Evolutionary conservation across 2,888 invertebrate genomes (phyloP), one percentile per base, ranked within the genome.

Genomic region (Napeogenes inachia): DNA sequence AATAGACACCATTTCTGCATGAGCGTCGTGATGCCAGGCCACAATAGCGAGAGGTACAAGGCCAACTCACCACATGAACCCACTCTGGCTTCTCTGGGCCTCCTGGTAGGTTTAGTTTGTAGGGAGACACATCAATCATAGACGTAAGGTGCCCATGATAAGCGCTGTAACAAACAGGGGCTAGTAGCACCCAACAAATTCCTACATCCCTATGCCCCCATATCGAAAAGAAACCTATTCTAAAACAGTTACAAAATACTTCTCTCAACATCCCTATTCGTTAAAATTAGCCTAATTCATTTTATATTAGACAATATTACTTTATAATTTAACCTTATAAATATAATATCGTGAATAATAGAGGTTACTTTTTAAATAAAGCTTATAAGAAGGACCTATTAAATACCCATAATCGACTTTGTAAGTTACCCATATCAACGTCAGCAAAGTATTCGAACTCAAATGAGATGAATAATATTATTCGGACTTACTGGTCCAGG

Each of bases 101-200:
- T 75, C 96, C 96, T 62, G 96, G 95, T 76, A 95, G 94, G 86
- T 97, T 96, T 89, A 98, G 97, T 92, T 99, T 99, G 93, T 99
- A 99, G 61, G 99, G 99, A 71, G 99, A 99, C 80, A 99, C 95
- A 91, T 98, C 97, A 91, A 99, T 98, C 87, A 97, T 94, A 67
- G 98, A 96, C 64, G 96, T 96, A 84, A 99, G 94, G 86, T 99
- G 99, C 69, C 99, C 99, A 89, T 99, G 99, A 93, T 99, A 99
- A 63, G 99, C 99, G 92, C 99, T 99, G 93, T 76, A 93, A 92
- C 91, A 92, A 92, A 89, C 81, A 88, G 84, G 87, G 80, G 87
- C 90, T 90, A 89, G 82, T 80, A 89, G 86, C 89, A 89, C 89
- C 89, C 87, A 82, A 79, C 79, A 76, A 84, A 80, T 82, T 82